phyloP scores from a whole-genome alignment of 1,140 invertebrate species.

The Drosophila tsacasi region DNA sequence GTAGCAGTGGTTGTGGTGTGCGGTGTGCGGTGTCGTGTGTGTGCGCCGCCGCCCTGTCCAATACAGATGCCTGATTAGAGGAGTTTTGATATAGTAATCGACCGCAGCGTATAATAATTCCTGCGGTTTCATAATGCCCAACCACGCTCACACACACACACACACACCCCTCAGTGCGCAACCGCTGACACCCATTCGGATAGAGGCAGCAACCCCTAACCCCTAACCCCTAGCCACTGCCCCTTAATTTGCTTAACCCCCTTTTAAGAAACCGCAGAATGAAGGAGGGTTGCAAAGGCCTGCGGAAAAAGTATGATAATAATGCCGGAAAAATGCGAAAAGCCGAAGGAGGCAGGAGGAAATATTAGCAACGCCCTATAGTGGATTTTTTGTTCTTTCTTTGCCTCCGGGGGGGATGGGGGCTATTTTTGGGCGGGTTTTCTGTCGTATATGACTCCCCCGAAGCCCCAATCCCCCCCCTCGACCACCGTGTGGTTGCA shows the following conservation, averaged over 20 bases:
- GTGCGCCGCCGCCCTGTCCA: conserved; percentile 27
- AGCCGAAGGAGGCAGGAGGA: conserved; percentile 33
- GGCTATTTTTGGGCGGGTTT: conserved; percentile 26
- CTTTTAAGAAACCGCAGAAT: conserved; percentile 67
- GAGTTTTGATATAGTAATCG: conserved; percentile 79
- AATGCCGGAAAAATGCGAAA: conserved; percentile 22
- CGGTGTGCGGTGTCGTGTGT: conserved; percentile 5
- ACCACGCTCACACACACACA: conserved; percentile 60
- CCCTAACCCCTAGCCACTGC: conserved; percentile 11
- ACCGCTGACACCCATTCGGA: conserved; percentile 60
- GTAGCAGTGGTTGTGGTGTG: conserved; percentile 18
- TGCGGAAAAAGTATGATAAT: conserved; percentile 19
- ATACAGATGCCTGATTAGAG: conserved; percentile 61
- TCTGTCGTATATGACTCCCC: background rate
- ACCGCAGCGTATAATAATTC: conserved; percentile 84
- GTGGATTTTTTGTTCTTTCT: background rate
- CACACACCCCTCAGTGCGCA: conserved; percentile 64
- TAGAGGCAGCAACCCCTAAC: conserved; percentile 34
- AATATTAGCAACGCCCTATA: conserved; percentile 49
- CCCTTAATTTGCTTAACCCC: conserved; percentile 17
- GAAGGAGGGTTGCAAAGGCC: conserved; percentile 64
- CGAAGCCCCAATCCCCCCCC: background rate
- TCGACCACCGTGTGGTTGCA: conserved; percentile 31
- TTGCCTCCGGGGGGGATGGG: background rate
- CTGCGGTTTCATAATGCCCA: conserved; percentile 81